phyloP scores from a whole-genome alignment of 2,888 invertebrate genomes.

The Ennomos quercinarius region DNA sequence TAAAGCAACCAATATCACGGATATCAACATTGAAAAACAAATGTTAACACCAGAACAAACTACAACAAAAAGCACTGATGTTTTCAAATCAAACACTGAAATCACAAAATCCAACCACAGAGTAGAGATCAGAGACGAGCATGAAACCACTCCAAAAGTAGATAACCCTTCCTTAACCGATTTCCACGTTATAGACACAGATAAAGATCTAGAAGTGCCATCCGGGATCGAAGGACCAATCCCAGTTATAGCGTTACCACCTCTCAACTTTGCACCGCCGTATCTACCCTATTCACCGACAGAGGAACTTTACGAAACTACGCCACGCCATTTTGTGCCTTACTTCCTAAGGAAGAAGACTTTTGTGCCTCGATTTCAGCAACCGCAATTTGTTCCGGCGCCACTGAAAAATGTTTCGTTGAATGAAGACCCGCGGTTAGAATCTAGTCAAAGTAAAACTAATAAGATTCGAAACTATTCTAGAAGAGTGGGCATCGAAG shows the following conservation, averaged over 20 bases:
- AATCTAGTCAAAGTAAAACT: too few relatives aligned
- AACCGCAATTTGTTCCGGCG: too few relatives aligned
- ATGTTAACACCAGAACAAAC: constrained; percentile 17
- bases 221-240: constrained; percentile 76
- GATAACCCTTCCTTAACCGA: constrained; percentile 61
- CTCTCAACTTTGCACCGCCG: constrained; percentile 50
- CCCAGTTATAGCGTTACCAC: constrained; percentile 69
- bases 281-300: constrained; percentile 10
- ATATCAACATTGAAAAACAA: constrained; percentile 3
- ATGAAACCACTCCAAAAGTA: constrained; percentile 33
- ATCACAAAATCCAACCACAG: constrained; percentile 20
- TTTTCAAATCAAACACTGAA: constrained; percentile 11
- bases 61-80: constrained; percentile 7
- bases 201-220: constrained; percentile 79
- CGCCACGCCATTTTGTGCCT: too few relatives aligned
- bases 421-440: too few relatives aligned
- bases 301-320: too few relatives aligned
- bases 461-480: too few relatives aligned
- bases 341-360: too few relatives aligned
- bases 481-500: too few relatives aligned
- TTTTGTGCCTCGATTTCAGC: too few relatives aligned
- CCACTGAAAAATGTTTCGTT: too few relatives aligned
- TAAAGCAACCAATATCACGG: not conserved
- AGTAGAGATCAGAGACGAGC: constrained; percentile 34
- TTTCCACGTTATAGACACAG: constrained; percentile 76